Conservation (phyloP, 2,888 invertebrate species). For the Bruchidius siliquastri region DNA sequence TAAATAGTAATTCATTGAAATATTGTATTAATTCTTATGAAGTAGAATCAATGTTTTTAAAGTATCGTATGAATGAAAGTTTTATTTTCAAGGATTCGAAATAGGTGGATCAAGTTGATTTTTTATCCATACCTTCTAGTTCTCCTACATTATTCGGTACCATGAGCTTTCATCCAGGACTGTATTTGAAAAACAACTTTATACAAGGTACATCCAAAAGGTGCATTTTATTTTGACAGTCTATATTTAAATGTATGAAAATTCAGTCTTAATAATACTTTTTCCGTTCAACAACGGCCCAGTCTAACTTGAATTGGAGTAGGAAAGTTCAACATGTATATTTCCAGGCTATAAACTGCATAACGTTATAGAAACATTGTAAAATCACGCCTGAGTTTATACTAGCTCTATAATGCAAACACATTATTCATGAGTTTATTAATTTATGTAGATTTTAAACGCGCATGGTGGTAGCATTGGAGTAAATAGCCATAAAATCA, state of each 20-base stretch:
- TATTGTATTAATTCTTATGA: no score
- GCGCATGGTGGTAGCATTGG: no score
- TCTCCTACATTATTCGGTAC: constrained; percentile 1
- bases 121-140: no score
- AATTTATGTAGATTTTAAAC: no score
- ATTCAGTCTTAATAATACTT: background rate
- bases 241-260: background rate
- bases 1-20: background rate
- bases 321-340: background rate
- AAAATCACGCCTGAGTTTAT: no score
- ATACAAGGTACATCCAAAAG: background rate
- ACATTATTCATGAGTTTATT: no score
- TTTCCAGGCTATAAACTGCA: background rate
- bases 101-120: no score
- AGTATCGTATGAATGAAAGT: no score
- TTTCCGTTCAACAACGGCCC: background rate
- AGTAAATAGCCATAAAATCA: background rate
- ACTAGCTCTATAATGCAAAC: no score
- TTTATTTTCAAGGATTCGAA: no score
- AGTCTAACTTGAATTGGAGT: background rate
- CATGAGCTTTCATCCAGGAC: constrained; percentile 11
- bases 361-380: no score
- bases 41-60: no score
- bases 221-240: background rate
- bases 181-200: constrained; percentile 5